Base-by-base conservation (phyloP, 2,797 vertebrate species). In the Aphelocoma californica region DNA sequence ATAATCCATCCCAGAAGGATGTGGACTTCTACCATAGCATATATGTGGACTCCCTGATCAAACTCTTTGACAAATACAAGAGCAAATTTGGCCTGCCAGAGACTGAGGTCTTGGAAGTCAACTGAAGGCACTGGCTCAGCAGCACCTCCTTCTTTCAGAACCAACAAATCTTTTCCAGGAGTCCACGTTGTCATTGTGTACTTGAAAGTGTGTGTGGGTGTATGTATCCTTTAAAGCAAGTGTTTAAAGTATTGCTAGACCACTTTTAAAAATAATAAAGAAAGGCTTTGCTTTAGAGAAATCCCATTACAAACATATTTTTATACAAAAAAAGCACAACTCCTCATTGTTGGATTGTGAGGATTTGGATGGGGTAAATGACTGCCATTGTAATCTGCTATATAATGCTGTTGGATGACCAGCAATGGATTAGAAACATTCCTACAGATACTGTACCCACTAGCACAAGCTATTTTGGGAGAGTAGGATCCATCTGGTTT, bases 21-120 rank as follows among this genome's bases (percentile, higher is more conserved):
- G 98, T 99, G 83, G 98, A 99, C 65, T 97, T 98, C 66, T 99
- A 99, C 96, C 99, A 99, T 38, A 77, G 95, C 90, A 98, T 99
- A 97, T 99, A 99, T 81, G 79, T 99, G 96, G 98, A 97, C 75
- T 99, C 99, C 60, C 98, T 99, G 58, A 97, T 97, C 93, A 98
- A 98, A 90, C 98, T 99, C 73, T 99, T 99, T 47, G 98, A 99
- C 96, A 98, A 98, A 86, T 98, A 99, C 95, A 99, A 99, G 97
- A 98, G 98, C 51, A 99, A 98, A 70, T 99, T 98, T 32, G 99
- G 99, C 57, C 97, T 99, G 87, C 98, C 97, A 2, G 99, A 99
- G 92, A 98, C 98, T 0, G 99, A 99, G 57, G 47, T 97, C 78
- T 97, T 99, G 93, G 95, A 98, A 92, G 98, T 99, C 95, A 98